Evolutionary conservation across 2,113 vertebrate species (phyloP).

Genomic region (Entomyzon cyanotis): DNA sequence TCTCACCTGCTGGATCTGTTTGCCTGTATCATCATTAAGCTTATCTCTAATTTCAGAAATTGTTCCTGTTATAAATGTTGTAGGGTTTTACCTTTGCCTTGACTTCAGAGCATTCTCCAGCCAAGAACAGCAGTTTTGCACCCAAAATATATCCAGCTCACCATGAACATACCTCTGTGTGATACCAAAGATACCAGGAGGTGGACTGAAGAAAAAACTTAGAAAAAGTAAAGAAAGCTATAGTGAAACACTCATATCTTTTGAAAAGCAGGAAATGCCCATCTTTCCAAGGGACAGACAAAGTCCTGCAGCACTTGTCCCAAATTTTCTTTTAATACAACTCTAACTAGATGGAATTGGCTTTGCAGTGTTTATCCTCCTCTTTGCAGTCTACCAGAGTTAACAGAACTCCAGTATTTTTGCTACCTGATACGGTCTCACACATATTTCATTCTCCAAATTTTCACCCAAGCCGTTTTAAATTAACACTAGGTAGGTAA

Average conservation of each 20-base stretch:
- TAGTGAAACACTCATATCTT: neutral
- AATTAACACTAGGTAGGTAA: neutral
- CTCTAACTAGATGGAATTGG: neutral
- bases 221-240: neutral
- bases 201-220: neutral
- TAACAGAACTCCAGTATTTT: neutral
- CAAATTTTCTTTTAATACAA: neutral
- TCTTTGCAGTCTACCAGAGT: neutral
- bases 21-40: neutral
- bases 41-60: neutral
- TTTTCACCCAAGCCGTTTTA: neutral
- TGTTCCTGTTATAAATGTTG: neutral
- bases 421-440: neutral
- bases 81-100: neutral
- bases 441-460: neutral
- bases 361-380: neutral
- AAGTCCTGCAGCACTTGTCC: neutral
- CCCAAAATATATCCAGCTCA: neutral
- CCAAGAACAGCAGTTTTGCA: neutral
- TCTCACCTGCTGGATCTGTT: neutral
- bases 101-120: neutral
- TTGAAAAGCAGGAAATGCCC: neutral
- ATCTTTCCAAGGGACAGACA: neutral
- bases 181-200: neutral
- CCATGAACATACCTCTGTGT: accelerated